Conservation (phyloP, 2,888 invertebrate genomes). For the Salpingus planirostris region DNA sequence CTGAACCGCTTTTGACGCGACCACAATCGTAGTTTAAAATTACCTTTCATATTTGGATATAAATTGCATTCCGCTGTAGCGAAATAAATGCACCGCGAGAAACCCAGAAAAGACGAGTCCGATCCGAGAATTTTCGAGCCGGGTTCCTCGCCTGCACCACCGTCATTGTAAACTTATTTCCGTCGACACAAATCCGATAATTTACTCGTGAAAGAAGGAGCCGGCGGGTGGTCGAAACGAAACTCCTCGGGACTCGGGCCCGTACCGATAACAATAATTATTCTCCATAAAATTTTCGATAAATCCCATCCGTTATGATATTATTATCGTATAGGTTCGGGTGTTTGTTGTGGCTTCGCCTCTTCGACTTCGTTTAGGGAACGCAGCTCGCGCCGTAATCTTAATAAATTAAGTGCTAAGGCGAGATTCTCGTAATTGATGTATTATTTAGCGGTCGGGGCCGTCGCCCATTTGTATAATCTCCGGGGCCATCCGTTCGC, state of each 20-base stretch:
- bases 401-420: conserved; percentile 27
- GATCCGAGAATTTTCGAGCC: conserved; percentile 29
- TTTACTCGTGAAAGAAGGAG: conserved; percentile 25
- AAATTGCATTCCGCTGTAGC: conserved; percentile 26
- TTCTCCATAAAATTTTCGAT: conserved; percentile 10
- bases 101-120: too few relatives aligned
- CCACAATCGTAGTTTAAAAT: conserved; percentile 35
- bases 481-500: conserved; percentile 12
- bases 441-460: conserved; percentile 24
- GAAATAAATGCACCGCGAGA: conserved; percentile 4
- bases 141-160: too few relatives aligned
- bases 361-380: conserved; percentile 9
- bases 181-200: conserved; percentile 33
- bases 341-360: too few relatives aligned
- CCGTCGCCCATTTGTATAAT: conserved; percentile 24
- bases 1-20: conserved; percentile 31
- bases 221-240: conserved; percentile 27
- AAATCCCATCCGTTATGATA: conserved; percentile 9
- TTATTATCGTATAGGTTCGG: too few relatives aligned
- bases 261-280: conserved; percentile 4
- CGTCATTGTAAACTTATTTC: too few relatives aligned
- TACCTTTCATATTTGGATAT: conserved; percentile 36
- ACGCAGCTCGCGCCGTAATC: conserved; percentile 14
- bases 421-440: conserved; percentile 24
- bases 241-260: conserved; percentile 4